Percentiles rank a stretch among this genome's conserved stretches.
phyloP scores from a whole-genome alignment of 2,113 vertebrate genomes.

The Gopherus flavomarginatus region DNA sequence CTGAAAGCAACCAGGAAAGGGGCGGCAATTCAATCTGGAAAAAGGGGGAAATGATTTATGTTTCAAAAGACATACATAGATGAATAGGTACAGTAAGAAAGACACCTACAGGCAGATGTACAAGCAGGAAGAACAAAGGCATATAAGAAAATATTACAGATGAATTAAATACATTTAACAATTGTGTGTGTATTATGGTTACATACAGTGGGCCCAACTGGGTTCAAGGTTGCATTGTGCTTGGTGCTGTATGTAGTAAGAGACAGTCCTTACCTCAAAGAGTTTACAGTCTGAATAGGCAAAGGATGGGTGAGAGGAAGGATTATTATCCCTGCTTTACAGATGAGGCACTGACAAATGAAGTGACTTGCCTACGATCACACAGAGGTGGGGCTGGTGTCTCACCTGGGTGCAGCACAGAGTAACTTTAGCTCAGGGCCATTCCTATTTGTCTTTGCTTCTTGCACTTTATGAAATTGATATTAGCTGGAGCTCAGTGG shows the following conservation, averaged over 20 bases:
- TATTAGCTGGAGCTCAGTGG: constrained; percentile 66
- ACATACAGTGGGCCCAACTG: neutral
- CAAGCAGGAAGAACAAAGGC: neutral
- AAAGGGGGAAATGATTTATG: neutral
- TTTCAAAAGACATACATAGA: neutral
- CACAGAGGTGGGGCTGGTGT: neutral
- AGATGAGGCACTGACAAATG: neutral
- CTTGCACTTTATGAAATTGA: constrained; percentile 70
- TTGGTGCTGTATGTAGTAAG: neutral
- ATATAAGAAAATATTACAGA: neutral
- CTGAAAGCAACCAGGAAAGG: neutral
- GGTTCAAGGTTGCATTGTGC: neutral
- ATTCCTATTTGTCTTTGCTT: constrained; percentile 52
- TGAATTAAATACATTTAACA: neutral
- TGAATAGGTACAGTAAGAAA: neutral
- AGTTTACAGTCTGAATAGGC: neutral
- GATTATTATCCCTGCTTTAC: neutral
- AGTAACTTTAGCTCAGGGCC: constrained; percentile 52
- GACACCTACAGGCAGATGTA: neutral
- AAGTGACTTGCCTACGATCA: neutral
- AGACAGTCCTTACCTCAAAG: neutral
- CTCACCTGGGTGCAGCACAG: rapidly evolving
- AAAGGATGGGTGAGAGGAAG: neutral
- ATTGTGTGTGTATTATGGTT: neutral
- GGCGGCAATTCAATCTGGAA: neutral